Evolutionary conservation across 2,888 invertebrate genomes (phyloP).

Genomic region (Sinohyriopsis cumingii): DNA sequence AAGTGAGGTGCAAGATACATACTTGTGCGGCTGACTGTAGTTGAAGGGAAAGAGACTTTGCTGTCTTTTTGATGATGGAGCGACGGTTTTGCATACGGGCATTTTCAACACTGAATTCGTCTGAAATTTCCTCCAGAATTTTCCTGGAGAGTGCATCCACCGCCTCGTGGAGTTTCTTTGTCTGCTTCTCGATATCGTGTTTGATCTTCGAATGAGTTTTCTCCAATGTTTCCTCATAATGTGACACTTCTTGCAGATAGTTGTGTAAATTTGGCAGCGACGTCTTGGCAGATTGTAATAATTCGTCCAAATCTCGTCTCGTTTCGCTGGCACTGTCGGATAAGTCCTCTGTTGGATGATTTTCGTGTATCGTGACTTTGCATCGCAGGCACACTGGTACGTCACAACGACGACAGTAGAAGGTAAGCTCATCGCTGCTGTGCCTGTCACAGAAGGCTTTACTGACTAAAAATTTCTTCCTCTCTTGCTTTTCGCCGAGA

Average conservation of each 20-base stretch:
- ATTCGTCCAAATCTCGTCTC: conserved; percentile 28
- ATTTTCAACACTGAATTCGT: conserved; percentile 37
- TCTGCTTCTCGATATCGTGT: conserved; percentile 32
- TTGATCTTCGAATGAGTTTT: conserved; percentile 28
- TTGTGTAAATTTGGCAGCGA: conserved; percentile 38
- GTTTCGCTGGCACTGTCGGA: conserved; percentile 39
- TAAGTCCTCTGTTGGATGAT: conserved; percentile 38
- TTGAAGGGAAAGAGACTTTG: conserved; percentile 37
- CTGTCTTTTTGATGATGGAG: conserved; percentile 35
- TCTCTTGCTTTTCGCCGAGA: conserved; percentile 32
- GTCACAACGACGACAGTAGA: conserved; percentile 40
- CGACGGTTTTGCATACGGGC: conserved; percentile 34
- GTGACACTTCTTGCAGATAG: conserved; percentile 39
- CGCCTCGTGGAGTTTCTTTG: conserved; percentile 31
- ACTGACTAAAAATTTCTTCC: conserved; percentile 11
- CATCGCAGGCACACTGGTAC: conserved; percentile 42
- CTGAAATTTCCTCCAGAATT: conserved; percentile 34
- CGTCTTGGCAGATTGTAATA: conserved; percentile 36
- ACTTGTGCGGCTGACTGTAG: conserved; percentile 46
- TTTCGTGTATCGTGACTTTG: conserved; percentile 44
- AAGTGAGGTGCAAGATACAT: background rate
- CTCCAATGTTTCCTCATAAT: conserved; percentile 33
- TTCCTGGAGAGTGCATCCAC: conserved; percentile 33
- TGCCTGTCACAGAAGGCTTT: conserved; percentile 45
- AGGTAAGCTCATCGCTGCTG: conserved; percentile 39